Evolutionary conservation across 30 jellyfish, hydroid and myxozoan species (phyloP), one percentile per base, ranked within the genome.

Genomic region (Mastigias papua): DNA sequence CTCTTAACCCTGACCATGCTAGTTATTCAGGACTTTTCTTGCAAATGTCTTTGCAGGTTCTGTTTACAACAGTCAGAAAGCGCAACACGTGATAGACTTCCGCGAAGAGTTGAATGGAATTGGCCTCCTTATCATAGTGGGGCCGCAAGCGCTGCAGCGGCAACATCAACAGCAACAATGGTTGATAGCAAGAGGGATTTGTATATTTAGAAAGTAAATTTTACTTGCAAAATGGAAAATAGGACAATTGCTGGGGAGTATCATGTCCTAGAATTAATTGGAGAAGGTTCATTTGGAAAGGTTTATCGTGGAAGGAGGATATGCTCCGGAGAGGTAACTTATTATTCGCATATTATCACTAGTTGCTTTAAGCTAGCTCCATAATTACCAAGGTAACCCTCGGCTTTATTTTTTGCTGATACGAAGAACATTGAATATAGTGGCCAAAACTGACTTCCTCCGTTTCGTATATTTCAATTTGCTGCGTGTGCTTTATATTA

Each of bases 251-350:
- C 88, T 1, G 92, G 84, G 11, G 97, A 95, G 51, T 95, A 95
- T 82, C 99, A 95, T 86, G 99, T 95, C 62, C 89, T 95, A 67
- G 99, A 95, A 77, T 90, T 95, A 29, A 95, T 95, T 27, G 99
- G 99, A 21, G 99, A 95, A 82, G 99, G 99, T n/a, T 95, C 99
- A 1, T 95, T 95, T 82, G 99, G 99, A 17, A 95, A 95, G 75
- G 99, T 95, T 0, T 90, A 73, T 89, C 91, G 91, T 27, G 99
- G 99, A 68, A 80, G 99, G 61, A 86, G 78, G 33, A 86, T 78
- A 63, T 90, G 64, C 86, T 90, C 98, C 10, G 99, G 99, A 46
- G 93, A 95, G 98, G 99, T 95, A n/a, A n/a, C n/a, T n/a, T n/a
- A n/a, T n/a, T n/a, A n/a, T n/a, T n/a, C n/a, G n/a, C n/a, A n/a